Percentiles rank a stretch among this genome's conserved stretches.
These are phyloP conservation scores for Lordiphosa collinella DNA, from an alignment of 1,140 invertebrate genomes.

Conservation along the genomic window DNA sequence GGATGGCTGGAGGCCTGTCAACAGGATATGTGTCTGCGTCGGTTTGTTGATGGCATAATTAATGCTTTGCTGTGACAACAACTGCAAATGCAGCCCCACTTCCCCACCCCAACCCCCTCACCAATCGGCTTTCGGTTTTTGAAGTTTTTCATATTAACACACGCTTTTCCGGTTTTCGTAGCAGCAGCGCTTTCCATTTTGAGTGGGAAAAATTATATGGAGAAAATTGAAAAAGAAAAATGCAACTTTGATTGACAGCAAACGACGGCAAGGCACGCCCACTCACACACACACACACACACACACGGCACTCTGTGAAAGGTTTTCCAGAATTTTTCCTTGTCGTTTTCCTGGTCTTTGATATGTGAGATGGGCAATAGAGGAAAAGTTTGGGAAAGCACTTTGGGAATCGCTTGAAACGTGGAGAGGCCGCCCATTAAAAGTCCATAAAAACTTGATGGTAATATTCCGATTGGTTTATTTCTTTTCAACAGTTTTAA, in stretches of 20 bases:
- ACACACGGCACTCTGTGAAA: neutral
- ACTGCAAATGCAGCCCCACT: conserved; percentile 24
- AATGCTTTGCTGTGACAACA: conserved; percentile 66
- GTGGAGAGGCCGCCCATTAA: too few species aligned
- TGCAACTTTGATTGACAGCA: conserved; percentile 69
- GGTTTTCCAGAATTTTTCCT: conserved; percentile 14
- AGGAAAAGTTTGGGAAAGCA: neutral
- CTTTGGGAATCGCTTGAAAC: too few species aligned
- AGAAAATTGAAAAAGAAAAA: conserved; percentile 54
- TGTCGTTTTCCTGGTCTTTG: conserved; percentile 16
- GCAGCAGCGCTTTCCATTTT: conserved; percentile 40
- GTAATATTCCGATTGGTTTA: too few species aligned
- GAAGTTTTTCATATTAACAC: conserved; percentile 58
- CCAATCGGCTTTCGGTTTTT: conserved; percentile 55
- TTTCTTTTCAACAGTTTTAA: too few species aligned
- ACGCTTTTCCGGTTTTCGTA: conserved; percentile 59
- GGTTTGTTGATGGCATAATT: conserved; percentile 72
- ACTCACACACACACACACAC: conserved; percentile 19
- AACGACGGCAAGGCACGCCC: conserved; percentile 16
- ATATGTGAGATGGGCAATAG: conserved; percentile 24
- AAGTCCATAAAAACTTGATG: too few species aligned
- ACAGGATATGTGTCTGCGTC: conserved; percentile 67
- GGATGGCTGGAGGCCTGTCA: conserved; percentile 33
- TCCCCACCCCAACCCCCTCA: conserved; percentile 4
- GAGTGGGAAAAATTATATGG: conserved; percentile 14